These are phyloP conservation scores for Aspidiotus rigidus DNA, from an alignment of 2,888 invertebrate genomes.

Conservation along the genomic window DNA sequence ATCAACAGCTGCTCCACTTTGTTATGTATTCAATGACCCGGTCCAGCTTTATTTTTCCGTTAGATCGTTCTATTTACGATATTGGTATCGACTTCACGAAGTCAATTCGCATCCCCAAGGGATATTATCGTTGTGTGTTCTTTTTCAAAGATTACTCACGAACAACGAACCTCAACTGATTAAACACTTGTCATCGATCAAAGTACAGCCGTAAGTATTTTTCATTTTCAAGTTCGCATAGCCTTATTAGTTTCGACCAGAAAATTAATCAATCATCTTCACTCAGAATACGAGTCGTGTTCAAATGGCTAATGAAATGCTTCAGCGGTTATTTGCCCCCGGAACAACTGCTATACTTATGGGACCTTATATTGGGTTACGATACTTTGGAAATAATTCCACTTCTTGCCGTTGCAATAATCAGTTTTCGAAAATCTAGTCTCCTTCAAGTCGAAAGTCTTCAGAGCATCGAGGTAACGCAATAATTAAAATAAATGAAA, in stretches of 20 bases:
- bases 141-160: constrained; percentile 82
- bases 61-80: constrained; percentile 79
- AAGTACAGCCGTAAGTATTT: constrained; percentile 80
- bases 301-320: constrained; percentile 93
- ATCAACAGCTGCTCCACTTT: constrained; percentile 77
- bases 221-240: background rate
- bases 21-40: constrained; percentile 84
- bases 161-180: constrained; percentile 82
- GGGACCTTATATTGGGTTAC: constrained; percentile 88
- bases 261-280: background rate
- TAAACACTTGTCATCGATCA: constrained; percentile 79
- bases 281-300: constrained; percentile 72
- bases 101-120: constrained; percentile 90
- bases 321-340: constrained; percentile 91
- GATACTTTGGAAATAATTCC: constrained; percentile 85
- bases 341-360: constrained; percentile 79
- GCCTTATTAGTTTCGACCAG: background rate
- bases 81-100: constrained; percentile 84
- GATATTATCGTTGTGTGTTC: constrained; percentile 76
- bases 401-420: constrained; percentile 70
- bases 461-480: constrained; percentile 61
- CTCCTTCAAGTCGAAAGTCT: constrained; percentile 63
- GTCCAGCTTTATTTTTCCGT: constrained; percentile 80
- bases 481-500: background rate
- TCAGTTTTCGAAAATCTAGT: constrained; percentile 78